Evolutionary conservation across 2,797 vertebrate species (phyloP), one percentile per base, ranked within the genome.

Genomic region (Sebastes hubbsi): DNA sequence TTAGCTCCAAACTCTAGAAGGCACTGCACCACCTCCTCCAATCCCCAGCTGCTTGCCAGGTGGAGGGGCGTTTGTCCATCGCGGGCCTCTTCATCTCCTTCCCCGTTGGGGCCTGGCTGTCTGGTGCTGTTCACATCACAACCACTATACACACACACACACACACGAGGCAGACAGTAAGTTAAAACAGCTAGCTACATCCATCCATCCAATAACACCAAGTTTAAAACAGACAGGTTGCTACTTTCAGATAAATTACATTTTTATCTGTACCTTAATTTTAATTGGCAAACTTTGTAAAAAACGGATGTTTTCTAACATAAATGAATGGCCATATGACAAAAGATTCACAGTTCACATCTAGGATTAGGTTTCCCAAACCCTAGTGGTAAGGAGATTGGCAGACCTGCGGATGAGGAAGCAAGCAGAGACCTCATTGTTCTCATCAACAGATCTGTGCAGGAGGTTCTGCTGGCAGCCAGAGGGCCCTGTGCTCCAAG

Each of bases 1-100:
- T 97, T 99, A 77, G 98, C 98, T 88, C 97, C 97, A 80, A 99
- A 99, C 92, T 99, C 99, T 89, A 99, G 90, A 95, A 99, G 98
- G 96, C 98, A 99, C 95, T 99, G 98, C 30, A 97, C 96, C n/a
- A 97, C 97, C 81, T 99, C 98, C 82, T 99, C 98, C 66, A 98
- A 91, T 0, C 99, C 99, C 99, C 98, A 99, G 80, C 92, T 98
- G 78, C 97, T 96, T n/a, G 98, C 99, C 92, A 99, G 90, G 86
- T 99, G 99, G 62, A 99, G 94, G 5, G 98, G 97, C 0, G 96
- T 98, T 94, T 99, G 99, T 54, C 97, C 98, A 63, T 99, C 98
- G 55, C 97, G 93, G 42, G 99, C 99, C 88, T 99, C 98, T 86
- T 99, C 99, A 12, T 99, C 98, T 69, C 99, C 99, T 91, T 99